A percentile compares a stretch with the other conserved stretches of the same genome.
Evolutionary conservation across 2,113 vertebrate genomes (phyloP).

Genomic region (Gyps fulvus): DNA sequence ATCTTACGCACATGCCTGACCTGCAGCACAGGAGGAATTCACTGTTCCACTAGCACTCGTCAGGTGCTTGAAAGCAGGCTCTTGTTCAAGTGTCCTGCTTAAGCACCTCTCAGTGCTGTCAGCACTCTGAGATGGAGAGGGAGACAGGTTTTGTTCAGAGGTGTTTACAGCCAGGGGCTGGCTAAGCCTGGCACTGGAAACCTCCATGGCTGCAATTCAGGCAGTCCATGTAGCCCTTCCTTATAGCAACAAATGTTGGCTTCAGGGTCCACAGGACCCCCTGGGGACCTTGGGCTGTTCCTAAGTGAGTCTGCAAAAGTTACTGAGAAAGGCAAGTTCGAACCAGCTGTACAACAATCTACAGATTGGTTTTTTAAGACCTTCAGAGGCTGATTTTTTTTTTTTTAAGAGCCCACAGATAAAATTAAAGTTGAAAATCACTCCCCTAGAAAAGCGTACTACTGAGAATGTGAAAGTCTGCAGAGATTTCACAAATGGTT

Average conservation of each 20-base stretch:
- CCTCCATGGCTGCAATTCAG: neutral
- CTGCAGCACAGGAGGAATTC: neutral
- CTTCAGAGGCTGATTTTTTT: neutral
- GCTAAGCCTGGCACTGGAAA: neutral
- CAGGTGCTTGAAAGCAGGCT: neutral
- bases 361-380: neutral
- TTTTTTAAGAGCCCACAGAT: neutral
- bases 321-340: neutral
- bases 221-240: neutral
- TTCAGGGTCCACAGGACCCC: neutral
- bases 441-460: neutral
- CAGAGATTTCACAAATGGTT: conserved; percentile 25
- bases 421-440: conserved; percentile 1
- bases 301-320: neutral
- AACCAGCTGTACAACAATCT: neutral
- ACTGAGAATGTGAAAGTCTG: neutral
- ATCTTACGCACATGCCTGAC: rapidly evolving
- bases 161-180: neutral
- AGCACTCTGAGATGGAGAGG: neutral
- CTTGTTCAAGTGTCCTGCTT: neutral
- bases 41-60: neutral
- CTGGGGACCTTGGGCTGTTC: neutral
- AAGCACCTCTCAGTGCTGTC: conserved; percentile 1
- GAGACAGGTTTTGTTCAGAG: neutral
- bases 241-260: neutral